Evolutionary conservation across 2,888 invertebrate species (phyloP).

Genomic region (Tetragnatha montana): DNA sequence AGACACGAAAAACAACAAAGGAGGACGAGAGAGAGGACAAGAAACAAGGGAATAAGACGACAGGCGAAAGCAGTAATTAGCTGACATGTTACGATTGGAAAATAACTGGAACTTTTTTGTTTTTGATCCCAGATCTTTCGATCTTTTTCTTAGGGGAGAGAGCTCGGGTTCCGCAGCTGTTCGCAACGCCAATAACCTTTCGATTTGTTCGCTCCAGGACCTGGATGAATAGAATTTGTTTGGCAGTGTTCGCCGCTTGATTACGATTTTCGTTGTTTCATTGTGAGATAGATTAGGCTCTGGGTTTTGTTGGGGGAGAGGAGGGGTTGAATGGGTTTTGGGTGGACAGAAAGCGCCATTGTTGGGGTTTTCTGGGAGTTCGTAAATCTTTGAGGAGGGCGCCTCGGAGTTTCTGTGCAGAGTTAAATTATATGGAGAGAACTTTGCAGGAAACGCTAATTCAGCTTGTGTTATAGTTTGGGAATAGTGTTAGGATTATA

Average conservation of each 20-base stretch:
- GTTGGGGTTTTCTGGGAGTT: neutral
- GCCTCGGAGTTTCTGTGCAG: neutral
- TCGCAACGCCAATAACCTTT: conserved; percentile 51
- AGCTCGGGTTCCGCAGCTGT: conserved; percentile 50
- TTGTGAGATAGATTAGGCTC: conserved; percentile 16
- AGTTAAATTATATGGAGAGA: neutral
- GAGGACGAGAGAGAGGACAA: conserved; percentile 37
- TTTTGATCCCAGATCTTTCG: conserved; percentile 5
- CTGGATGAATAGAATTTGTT: conserved; percentile 52
- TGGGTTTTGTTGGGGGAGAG: neutral
- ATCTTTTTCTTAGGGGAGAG: neutral
- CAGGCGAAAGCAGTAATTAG: conserved; percentile 67
- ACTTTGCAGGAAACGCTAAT: too few relatives aligned
- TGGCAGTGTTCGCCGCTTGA: conserved; percentile 31
- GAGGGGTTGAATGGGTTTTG: too few relatives aligned
- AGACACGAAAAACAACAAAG: conserved; percentile 35
- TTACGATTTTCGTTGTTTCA: conserved; percentile 43
- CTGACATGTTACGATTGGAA: conserved; percentile 70
- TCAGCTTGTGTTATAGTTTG: too few relatives aligned
- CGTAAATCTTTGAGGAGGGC: neutral
- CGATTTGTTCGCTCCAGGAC: conserved; percentile 55
- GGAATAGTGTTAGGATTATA: too few relatives aligned
- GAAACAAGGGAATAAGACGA: conserved; percentile 65
- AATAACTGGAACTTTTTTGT: conserved; percentile 63
- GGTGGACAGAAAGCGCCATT: neutral